Conservation (phyloP, 2,888 invertebrate species). For the Entomobrya multifasciata region DNA sequence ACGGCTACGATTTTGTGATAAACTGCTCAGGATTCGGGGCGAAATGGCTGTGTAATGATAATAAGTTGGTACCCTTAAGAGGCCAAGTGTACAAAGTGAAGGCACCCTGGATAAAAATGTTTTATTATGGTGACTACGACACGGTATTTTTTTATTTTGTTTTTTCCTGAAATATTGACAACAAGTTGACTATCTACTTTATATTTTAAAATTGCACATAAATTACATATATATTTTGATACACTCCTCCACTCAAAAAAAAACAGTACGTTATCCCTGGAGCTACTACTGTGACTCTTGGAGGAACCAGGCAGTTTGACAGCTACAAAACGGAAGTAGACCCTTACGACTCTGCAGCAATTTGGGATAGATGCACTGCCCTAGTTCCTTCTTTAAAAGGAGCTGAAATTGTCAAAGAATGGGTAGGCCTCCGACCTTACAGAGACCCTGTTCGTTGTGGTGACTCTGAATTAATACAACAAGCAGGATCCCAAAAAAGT, state of each 20-base stretch:
- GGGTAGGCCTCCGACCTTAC: constrained; percentile 93
- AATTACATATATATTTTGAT: no score
- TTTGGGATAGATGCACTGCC: constrained; percentile 89
- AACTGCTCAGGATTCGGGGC: constrained; percentile 95
- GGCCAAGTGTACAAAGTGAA: constrained; percentile 91
- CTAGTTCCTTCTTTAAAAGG: constrained; percentile 86
- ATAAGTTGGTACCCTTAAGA: constrained; percentile 88
- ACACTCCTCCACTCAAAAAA: no score
- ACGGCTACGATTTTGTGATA: constrained; percentile 87
- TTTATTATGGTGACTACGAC: constrained; percentile 92
- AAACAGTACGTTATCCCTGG: constrained; percentile 88
- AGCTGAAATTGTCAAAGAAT: constrained; percentile 86
- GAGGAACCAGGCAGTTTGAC: constrained; percentile 92
- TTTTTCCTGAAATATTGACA: neutral
- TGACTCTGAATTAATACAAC: constrained; percentile 80
- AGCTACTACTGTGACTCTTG: constrained; percentile 88
- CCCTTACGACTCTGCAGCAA: constrained; percentile 88
- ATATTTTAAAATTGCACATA: no score
- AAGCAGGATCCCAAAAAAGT: constrained; percentile 1
- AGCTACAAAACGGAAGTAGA: constrained; percentile 87
- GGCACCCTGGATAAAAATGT: constrained; percentile 95
- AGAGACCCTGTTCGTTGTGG: constrained; percentile 83
- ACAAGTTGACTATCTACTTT: no score
- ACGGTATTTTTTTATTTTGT: constrained; percentile 81
- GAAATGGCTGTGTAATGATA: constrained; percentile 88